These are phyloP conservation scores for Naso thynnoides DNA, from an alignment of 2,797 vertebrate genomes.

Conservation along the genomic window DNA sequence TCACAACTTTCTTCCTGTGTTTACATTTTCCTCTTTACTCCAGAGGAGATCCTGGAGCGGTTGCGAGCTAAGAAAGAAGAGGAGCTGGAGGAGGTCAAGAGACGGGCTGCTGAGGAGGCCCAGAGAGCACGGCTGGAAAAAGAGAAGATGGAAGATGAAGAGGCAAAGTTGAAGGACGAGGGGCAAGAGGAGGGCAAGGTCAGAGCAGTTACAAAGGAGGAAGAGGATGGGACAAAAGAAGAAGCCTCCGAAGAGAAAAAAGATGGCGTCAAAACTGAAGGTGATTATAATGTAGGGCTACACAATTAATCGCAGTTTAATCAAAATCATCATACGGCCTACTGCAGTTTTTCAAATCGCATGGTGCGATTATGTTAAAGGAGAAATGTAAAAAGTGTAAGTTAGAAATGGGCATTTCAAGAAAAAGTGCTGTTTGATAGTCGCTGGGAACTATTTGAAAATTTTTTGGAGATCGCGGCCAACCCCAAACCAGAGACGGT, in stretches of 20 bases:
- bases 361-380: too few relatives aligned
- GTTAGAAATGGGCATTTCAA: too few relatives aligned
- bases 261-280: slow-evolving; percentile 71
- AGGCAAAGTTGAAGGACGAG: slow-evolving; percentile 66
- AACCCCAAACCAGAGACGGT: too few relatives aligned
- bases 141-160: slow-evolving; percentile 82
- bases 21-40: slow-evolving; percentile 4
- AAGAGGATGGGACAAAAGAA: slow-evolving; percentile 62
- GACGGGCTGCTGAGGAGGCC: slow-evolving; percentile 85
- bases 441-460: too few relatives aligned
- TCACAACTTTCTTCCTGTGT: not conserved
- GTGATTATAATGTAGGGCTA: slow-evolving; percentile 81
- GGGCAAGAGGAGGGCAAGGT: slow-evolving; percentile 40
- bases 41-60: slow-evolving; percentile 95
- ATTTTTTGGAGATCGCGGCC: too few relatives aligned
- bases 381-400: too few relatives aligned
- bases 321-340: too few relatives aligned
- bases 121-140: slow-evolving; percentile 82
- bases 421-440: too few relatives aligned
- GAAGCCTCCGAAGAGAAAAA: slow-evolving; percentile 48
- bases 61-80: slow-evolving; percentile 90
- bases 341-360: too few relatives aligned
- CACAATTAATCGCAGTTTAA: too few relatives aligned
- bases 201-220: slow-evolving; percentile 75
- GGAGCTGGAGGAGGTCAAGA: slow-evolving; percentile 89